Conservation (phyloP, 1,140 invertebrate species). For the Ostrea edulis region DNA sequence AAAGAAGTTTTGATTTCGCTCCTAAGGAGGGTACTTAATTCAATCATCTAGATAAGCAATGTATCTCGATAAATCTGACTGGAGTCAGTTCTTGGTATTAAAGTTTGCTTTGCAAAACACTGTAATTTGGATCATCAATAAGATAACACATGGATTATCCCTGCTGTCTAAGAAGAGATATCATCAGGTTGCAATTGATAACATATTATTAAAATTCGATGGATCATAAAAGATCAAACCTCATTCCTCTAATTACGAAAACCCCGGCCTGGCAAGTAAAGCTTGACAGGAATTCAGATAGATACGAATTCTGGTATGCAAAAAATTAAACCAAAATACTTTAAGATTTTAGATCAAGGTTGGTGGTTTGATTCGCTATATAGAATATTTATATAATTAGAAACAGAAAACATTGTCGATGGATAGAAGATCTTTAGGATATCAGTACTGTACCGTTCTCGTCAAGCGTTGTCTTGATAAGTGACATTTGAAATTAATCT, state of each 20-base stretch:
- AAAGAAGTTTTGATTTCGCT: neutral
- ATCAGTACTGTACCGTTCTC: neutral
- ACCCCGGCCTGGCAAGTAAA: neutral
- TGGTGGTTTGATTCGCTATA: neutral
- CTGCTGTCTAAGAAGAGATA: neutral
- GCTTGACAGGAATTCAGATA: conserved; percentile 26
- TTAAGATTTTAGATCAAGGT: conserved; percentile 3
- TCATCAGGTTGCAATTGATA: neutral
- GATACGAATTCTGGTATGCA: conserved; percentile 3
- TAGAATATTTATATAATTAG: no score
- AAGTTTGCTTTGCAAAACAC: neutral
- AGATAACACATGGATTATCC: neutral
- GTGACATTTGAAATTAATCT: neutral
- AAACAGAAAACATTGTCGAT: no score
- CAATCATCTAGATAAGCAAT: neutral
- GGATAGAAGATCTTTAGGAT: no score
- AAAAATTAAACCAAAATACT: neutral
- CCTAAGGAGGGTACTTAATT: neutral
- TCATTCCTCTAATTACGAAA: neutral
- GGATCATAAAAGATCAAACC: conserved; percentile 2
- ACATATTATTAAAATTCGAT: neutral
- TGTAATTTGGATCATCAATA: neutral
- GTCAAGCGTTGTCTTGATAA: neutral
- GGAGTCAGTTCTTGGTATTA: neutral
- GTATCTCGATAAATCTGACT: neutral